Evolutionary conservation across 2,113 vertebrate species (phyloP).

Genomic region (Sceloporus tristichus): DNA sequence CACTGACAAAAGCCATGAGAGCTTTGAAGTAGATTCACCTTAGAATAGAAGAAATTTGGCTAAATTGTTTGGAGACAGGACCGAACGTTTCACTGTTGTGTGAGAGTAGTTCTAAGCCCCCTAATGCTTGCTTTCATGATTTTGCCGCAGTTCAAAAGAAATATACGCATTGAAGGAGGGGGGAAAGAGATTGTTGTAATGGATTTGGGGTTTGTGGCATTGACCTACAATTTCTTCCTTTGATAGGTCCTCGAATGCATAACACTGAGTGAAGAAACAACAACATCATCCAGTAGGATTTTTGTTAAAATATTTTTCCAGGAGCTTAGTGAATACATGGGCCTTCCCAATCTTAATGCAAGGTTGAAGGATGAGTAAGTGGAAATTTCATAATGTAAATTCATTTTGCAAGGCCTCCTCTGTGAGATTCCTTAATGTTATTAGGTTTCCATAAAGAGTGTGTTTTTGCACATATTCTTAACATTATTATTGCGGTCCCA

Average conservation of each 20-base stretch:
- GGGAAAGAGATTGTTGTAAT: constrained; percentile 1
- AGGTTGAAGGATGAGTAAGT: constrained; percentile 94
- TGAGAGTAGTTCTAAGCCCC: not conserved
- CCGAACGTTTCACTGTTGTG: not conserved
- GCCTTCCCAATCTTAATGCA: constrained; percentile 94
- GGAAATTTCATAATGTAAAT: constrained; percentile 1
- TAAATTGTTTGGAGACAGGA: not conserved
- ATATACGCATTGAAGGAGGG: not conserved
- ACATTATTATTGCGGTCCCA: too few relatives aligned
- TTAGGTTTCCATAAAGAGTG: not conserved
- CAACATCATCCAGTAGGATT: constrained; percentile 97
- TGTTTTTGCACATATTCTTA: not conserved
- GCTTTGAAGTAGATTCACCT: not conserved
- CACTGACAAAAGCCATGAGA: not conserved
- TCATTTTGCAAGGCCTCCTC: not conserved
- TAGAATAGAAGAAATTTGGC: not conserved
- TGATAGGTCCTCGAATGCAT: constrained; percentile 94
- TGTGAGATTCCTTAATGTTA: not conserved
- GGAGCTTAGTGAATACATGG: constrained; percentile 98
- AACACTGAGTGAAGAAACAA: constrained; percentile 95
- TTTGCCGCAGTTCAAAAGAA: not conserved
- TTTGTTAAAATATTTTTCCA: constrained; percentile 99
- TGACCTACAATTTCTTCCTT: constrained; percentile 34
- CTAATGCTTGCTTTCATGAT: not conserved
- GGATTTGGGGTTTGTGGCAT: not conserved